Evolutionary conservation across 2,888 invertebrate genomes (phyloP), one percentile per base, ranked within the genome.

Genomic region (Pachydiplax longipennis): DNA sequence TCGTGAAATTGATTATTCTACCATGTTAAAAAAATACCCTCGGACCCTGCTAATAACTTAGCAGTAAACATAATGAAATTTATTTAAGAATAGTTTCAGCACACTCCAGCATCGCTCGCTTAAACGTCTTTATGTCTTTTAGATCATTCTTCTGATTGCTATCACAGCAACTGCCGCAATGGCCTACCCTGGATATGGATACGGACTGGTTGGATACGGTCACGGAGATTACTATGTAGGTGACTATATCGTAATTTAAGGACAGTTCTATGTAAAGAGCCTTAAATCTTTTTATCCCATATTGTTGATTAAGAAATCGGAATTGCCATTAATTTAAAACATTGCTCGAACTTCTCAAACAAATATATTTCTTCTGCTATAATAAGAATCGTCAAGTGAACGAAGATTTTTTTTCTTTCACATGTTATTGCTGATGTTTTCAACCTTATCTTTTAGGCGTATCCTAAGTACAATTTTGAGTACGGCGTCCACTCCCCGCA

Each of bases 401-500:
- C n/a, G n/a, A n/a, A n/a, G n/a, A n/a, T n/a, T n/a, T n/a, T n/a
- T n/a, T n/a, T 65, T 65, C n/a, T n/a, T n/a, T 1, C 0, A 65
- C 65, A 3, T 0, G 4, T 44, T 10, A 44, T 44, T n/a, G n/a
- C n/a, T 44, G 4, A 44, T 12, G 65, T 65, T 65, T 44, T 3
- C 10, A 1, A 6, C 10, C 44, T 0, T 44, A 8, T 65, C n/a
- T 65, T 65, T 25, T 83, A 90, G 90, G 53, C 81, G 2, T 58
- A 61, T 1, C 90, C 90, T 0, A 82, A 37, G 37, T 90, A 90
- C 90, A 65, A 58, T 48, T 90, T 35, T 22, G 58, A 65, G 1
- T 90, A 90, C 83, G 90, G 65, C 3, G 90, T 90, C 13, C 8
- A 81, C 58, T 81, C 81, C 65, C 65, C 25, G 5, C 65, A 65